phyloP scores from a whole-genome alignment of 2,797 vertebrate genomes.

The Sebastes diploproa region DNA sequence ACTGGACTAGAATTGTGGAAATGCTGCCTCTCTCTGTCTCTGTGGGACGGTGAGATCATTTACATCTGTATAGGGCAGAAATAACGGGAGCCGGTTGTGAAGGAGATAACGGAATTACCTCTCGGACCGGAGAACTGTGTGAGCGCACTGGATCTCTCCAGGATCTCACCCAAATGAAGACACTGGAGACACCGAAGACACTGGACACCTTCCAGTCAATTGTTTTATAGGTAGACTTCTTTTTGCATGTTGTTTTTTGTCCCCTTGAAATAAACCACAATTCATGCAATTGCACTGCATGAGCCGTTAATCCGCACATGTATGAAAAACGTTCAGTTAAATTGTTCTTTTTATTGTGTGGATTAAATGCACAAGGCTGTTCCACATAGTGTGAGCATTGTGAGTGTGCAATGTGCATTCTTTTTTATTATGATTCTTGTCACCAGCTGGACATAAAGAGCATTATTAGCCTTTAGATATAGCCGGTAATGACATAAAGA shows the following conservation, averaged over 20 bases:
- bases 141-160: slow-evolving; percentile 24
- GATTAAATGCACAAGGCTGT: slow-evolving; percentile 32
- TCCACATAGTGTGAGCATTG: not conserved
- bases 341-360: slow-evolving; percentile 11
- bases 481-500: slow-evolving; percentile 7
- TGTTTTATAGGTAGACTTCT: slow-evolving; percentile 67
- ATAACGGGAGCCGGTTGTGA: slow-evolving; percentile 43
- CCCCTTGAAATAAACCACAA: slow-evolving; percentile 24
- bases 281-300: slow-evolving; percentile 28
- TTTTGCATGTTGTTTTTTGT: slow-evolving; percentile 56
- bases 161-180: slow-evolving; percentile 13
- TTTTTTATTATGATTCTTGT: slow-evolving; percentile 29
- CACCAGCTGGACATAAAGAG: slow-evolving; percentile 28
- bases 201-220: slow-evolving; percentile 34
- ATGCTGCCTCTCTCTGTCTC: slow-evolving; percentile 37
- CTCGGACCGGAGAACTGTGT: slow-evolving; percentile 59
- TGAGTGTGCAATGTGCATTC: not conserved
- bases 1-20: slow-evolving; percentile 43
- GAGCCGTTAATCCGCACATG: slow-evolving; percentile 41
- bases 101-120: slow-evolving; percentile 71
- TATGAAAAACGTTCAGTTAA: not conserved
- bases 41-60: slow-evolving; percentile 41
- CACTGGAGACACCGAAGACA: slow-evolving; percentile 27
- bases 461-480: not conserved
- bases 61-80: slow-evolving; percentile 31